A percentile compares a stretch with the other conserved stretches of the same genome.
Conservation (phyloP, 2,888 invertebrate species). For the Melanotus villosus region DNA sequence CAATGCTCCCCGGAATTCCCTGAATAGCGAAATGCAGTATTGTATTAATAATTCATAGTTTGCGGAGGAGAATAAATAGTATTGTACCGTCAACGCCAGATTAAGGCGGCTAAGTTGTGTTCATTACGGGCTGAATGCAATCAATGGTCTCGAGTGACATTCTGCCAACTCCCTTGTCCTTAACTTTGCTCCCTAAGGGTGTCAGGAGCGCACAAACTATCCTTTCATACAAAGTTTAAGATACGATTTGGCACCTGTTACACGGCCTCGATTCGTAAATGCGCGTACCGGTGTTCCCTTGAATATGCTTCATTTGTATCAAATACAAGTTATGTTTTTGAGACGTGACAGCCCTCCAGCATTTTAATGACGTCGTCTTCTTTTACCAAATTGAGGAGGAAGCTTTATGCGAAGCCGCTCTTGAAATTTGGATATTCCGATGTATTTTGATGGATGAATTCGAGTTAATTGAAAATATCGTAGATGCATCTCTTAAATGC, state of each 20-base stretch:
- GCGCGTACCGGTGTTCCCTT: conserved; percentile 24
- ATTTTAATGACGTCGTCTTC: conserved; percentile 27
- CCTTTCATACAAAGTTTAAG: conserved; percentile 20
- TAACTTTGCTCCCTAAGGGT: conserved; percentile 36
- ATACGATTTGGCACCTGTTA: conserved; percentile 30
- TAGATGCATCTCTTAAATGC: not conserved
- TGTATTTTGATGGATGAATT: conserved; percentile 16
- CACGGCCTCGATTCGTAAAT: conserved; percentile 27
- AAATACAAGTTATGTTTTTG: conserved; percentile 41
- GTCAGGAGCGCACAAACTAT: conserved; percentile 30
- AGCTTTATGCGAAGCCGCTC: conserved; percentile 3
- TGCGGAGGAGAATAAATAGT: conserved; percentile 42
- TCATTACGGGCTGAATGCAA: conserved; percentile 48
- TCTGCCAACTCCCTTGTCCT: conserved; percentile 38
- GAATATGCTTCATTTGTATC: conserved; percentile 40
- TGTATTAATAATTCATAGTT: conserved; percentile 47
- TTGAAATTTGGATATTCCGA: not conserved
- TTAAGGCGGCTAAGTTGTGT: conserved; percentile 49
- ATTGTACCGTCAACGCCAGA: conserved; percentile 47
- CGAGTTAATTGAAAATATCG: not conserved
- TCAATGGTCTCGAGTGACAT: conserved; percentile 47
- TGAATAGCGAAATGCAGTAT: conserved; percentile 40
- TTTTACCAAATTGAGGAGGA: conserved; percentile 11
- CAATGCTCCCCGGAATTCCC: conserved; percentile 21
- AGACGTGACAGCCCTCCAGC: conserved; percentile 33